A percentile compares a stretch with the other conserved stretches of the same genome.
phyloP scores from a whole-genome alignment of 2,888 invertebrate genomes.

The Acanthoscelides obtectus region DNA sequence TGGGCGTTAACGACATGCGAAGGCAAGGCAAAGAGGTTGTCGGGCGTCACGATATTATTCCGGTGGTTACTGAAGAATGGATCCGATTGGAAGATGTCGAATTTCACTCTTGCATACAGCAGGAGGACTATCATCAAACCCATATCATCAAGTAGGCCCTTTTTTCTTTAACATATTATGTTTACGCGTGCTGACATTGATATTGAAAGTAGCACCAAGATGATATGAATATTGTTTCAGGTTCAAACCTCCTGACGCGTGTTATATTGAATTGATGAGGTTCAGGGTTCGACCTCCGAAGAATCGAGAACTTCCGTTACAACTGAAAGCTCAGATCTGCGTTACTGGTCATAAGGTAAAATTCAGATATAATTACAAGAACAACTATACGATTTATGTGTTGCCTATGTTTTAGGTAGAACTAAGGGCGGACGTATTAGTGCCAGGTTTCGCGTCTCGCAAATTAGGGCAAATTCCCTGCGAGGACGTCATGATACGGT shows the following conservation, averaged over 20 bases:
- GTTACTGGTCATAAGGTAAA: conserved; percentile 76
- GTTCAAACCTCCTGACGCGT: conserved; percentile 95
- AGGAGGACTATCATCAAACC: conserved; percentile 80
- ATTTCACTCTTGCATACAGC: conserved; percentile 91
- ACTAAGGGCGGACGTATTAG: conserved; percentile 89
- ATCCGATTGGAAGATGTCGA: conserved; percentile 91
- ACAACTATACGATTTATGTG: background rate
- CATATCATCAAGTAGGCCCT: conserved; percentile 72
- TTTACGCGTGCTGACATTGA: background rate
- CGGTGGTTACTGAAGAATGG: conserved; percentile 98
- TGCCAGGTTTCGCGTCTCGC: conserved; percentile 94
- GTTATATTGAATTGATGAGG: conserved; percentile 93
- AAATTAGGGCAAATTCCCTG: conserved; percentile 95
- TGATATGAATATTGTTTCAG: conserved; percentile 51
- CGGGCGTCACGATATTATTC: conserved; percentile 97
- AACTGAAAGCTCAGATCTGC: conserved; percentile 86
- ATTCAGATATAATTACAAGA: background rate
- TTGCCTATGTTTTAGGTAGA: conserved; percentile 63
- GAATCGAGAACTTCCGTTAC: conserved; percentile 94
- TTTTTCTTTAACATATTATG: conserved; percentile 8
- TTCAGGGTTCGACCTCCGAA: conserved; percentile 93
- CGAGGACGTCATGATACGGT: conserved; percentile 92
- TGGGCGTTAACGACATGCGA: conserved; percentile 95
- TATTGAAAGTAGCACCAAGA: too few species aligned
- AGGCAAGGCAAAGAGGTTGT: conserved; percentile 99